Percentiles rank a stretch among this genome's conserved stretches.
Evolutionary conservation across 2,888 invertebrate genomes (phyloP).

Genomic region (Seira sanloemensis): DNA sequence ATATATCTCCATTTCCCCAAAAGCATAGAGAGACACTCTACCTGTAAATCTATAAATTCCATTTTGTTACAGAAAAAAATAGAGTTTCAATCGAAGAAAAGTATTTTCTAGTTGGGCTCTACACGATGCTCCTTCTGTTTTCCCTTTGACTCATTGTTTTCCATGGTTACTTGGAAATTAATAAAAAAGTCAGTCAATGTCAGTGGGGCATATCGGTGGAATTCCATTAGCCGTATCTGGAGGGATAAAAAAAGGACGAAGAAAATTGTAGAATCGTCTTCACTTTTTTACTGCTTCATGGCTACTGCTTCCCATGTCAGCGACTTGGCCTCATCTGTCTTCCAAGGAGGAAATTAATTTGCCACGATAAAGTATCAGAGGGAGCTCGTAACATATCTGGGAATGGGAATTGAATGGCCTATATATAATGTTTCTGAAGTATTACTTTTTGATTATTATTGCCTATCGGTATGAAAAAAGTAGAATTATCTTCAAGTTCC

Average conservation of each 20-base stretch:
- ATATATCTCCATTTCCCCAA: no score
- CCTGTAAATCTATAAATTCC: not conserved
- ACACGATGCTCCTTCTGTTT: not conserved
- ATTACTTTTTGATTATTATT: conserved; percentile 24
- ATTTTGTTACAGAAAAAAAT: not conserved
- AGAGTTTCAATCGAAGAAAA: not conserved
- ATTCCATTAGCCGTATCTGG: conserved; percentile 35
- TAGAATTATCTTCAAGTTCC: not conserved
- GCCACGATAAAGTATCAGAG: conserved; percentile 57
- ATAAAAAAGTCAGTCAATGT: conserved; percentile 57
- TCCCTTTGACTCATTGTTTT: conserved; percentile 38
- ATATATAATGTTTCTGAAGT: conserved; percentile 38
- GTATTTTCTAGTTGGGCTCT: no score
- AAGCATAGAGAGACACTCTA: not conserved
- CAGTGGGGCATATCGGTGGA: conserved; percentile 57
- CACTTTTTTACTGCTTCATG: conserved; percentile 11
- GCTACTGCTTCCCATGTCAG: conserved; percentile 46
- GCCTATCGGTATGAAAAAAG: not conserved
- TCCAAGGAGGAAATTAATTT: conserved; percentile 58
- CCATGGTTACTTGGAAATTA: conserved; percentile 44
- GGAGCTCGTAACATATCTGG: conserved; percentile 50
- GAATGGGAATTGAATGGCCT: conserved; percentile 58
- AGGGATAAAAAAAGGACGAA: not conserved
- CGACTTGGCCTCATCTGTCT: conserved; percentile 56
- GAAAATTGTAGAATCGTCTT: conserved; percentile 33